Percentiles rank a stretch among this genome's conserved stretches.
phyloP scores from a whole-genome alignment of 2,888 invertebrate species.

The Nephrocerus scutellatus region DNA sequence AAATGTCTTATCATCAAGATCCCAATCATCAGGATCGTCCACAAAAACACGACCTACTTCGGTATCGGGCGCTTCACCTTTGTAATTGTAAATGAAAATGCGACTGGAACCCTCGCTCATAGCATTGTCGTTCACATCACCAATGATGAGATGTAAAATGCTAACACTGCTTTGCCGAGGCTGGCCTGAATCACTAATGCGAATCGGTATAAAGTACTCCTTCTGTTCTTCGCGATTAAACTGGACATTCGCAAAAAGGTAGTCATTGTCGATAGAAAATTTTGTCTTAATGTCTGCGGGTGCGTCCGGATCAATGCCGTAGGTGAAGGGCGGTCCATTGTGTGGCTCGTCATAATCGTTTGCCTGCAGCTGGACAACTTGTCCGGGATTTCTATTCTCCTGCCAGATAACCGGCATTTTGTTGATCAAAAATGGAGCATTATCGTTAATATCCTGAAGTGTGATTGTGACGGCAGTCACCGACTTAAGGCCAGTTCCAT shows the following conservation, averaged over 20 bases:
- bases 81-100: constrained; percentile 92
- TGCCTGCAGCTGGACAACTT: constrained; percentile 63
- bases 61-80: constrained; percentile 72
- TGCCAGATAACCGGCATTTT: constrained; percentile 76
- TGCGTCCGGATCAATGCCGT: constrained; percentile 52
- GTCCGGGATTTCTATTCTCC: constrained; percentile 67
- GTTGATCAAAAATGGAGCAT: constrained; percentile 79
- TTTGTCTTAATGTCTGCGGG: constrained; percentile 61
- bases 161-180: constrained; percentile 72
- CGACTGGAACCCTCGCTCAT: constrained; percentile 83
- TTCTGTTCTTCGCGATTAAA: constrained; percentile 87
- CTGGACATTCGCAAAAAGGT: constrained; percentile 62
- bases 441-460: constrained; percentile 85
- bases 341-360: constrained; percentile 73
- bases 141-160: constrained; percentile 80
- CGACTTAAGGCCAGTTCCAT: constrained; percentile 58
- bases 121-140: constrained; percentile 88
- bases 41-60: constrained; percentile 84
- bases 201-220: constrained; percentile 80
- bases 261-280: constrained; percentile 63
- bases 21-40: constrained; percentile 95
- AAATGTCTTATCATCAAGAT: constrained; percentile 84
- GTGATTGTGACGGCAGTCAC: constrained; percentile 63
- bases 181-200: constrained; percentile 78
- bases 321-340: constrained; percentile 82